Evolutionary conservation across 2,113 vertebrate species (phyloP), one percentile per base, ranked within the genome.

Genomic region (Psephotus haematonotus): DNA sequence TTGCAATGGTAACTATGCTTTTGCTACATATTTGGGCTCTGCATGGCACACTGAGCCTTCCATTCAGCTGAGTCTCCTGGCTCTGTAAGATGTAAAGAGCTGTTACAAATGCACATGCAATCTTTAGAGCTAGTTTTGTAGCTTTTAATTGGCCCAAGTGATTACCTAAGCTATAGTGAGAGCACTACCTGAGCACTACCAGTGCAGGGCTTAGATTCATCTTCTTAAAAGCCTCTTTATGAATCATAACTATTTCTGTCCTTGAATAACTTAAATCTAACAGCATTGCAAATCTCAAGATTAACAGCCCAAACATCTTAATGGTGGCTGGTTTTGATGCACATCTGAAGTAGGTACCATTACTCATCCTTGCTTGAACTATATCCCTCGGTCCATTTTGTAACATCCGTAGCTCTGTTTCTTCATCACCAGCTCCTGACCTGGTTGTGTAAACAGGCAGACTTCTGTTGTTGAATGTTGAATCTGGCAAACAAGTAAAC

Each of bases 171-270:
- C 53, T 71, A 22, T 33, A 75, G 49, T 52, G 52, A 71, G 65
- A 88, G 65, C 44, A 37, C 65, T 77, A 44, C 92, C 85, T 84
- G 77, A 70, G 68, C 50, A 86, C 68, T 74, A 81, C 60, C 41
- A 35, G 76, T 57, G n/a, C 47, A 52, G 72, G 76, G 82, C 79
- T 97, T 81, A 93, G 92, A 71, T 44, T 96, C 88, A 93, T 95
- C 86, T 84, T 78, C 83, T 90, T 93, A 79, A 94, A 95, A 97
- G 85, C 93, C 37, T 94, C 88, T 88, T 86, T 89, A 89, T 96
- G 88, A 93, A 93, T 96, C 91, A 89, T 94, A 94, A 81, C 37
- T 86, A 69, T 87, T 80, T 78, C 52, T 95, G 88, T 71, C 88
- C 83, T 95, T 94, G 83, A 94, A 76, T 79, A 76, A 65, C 82